Evolutionary conservation across 2,113 vertebrate species (phyloP).

Genomic region (Xenus cinereus): DNA sequence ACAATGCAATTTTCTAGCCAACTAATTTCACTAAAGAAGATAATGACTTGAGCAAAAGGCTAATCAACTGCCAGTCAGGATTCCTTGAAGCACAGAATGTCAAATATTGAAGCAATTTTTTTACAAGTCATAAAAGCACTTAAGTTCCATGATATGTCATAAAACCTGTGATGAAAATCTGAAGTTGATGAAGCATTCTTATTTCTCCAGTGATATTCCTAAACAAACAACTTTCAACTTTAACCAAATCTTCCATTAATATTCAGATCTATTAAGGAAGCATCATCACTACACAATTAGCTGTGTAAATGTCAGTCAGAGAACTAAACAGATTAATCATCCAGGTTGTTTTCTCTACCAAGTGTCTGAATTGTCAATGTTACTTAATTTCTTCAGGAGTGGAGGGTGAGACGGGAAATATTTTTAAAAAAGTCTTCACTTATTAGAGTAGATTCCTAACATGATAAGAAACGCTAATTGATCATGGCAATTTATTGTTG

Average conservation of each 20-base stretch:
- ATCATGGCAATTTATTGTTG: background rate
- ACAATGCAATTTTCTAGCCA: slow-evolving; percentile 89
- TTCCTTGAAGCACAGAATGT: slow-evolving; percentile 85
- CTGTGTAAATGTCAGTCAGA: slow-evolving; percentile 73
- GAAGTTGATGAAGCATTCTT: slow-evolving; percentile 72
- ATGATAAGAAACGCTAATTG: background rate
- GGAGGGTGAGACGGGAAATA: background rate
- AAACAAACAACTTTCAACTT: slow-evolving; percentile 72
- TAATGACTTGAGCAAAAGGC: slow-evolving; percentile 91
- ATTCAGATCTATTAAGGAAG: slow-evolving; percentile 72
- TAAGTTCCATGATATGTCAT: slow-evolving; percentile 67
- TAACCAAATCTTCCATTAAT: slow-evolving; percentile 73
- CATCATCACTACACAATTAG: slow-evolving; percentile 76
- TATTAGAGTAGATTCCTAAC: background rate
- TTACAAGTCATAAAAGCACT: slow-evolving; percentile 77
- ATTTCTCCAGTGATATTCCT: slow-evolving; percentile 69
- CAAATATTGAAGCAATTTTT: slow-evolving; percentile 84
- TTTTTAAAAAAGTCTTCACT: background rate
- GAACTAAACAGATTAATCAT: slow-evolving; percentile 66
- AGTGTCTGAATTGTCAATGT: slow-evolving; percentile 26
- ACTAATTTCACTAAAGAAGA: slow-evolving; percentile 91
- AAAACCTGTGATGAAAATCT: slow-evolving; percentile 71
- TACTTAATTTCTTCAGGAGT: slow-evolving; percentile 28
- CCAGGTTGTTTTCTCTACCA: slow-evolving; percentile 47
- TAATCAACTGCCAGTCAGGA: slow-evolving; percentile 97